Conservation (phyloP, 2,888 invertebrate species). For the Erpobdella octoculata region DNA sequence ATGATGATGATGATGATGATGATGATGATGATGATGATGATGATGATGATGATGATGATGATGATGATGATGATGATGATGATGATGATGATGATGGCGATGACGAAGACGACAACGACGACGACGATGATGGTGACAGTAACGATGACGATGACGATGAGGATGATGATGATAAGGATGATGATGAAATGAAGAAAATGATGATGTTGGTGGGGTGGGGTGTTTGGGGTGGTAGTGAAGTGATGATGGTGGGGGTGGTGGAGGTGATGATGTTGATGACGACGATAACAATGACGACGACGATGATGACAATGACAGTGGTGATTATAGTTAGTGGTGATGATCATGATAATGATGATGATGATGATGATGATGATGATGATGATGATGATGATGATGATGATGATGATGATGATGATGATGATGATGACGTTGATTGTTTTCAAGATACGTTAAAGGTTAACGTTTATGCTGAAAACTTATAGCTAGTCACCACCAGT, state of each 20-base stretch:
- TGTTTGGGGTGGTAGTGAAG: not conserved
- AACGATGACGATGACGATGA: slow-evolving; percentile 13
- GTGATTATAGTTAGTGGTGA: no score
- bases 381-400: slow-evolving; percentile 15
- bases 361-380: not conserved
- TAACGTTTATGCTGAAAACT: no score
- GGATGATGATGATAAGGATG: slow-evolving; percentile 4
- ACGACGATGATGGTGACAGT: slow-evolving; percentile 21
- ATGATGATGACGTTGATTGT: slow-evolving; percentile 12
- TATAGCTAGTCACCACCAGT: no score
- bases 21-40: not conserved
- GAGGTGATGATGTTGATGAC: not conserved
- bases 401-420: slow-evolving; percentile 16
- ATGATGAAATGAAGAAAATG: slow-evolving; percentile 6
- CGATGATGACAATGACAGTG: not conserved
- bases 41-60: slow-evolving; percentile 19
- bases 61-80: slow-evolving; percentile 20
- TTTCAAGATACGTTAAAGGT: no score
- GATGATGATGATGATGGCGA: slow-evolving; percentile 12
- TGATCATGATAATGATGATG: slow-evolving; percentile 13
- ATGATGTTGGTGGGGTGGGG: slow-evolving; percentile 7
- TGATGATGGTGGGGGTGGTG: not conserved
- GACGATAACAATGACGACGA: not conserved
- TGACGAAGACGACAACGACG: slow-evolving; percentile 15
- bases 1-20: slow-evolving; percentile 19